Evolutionary conservation across 2,797 vertebrate genomes (phyloP).

Genomic region (Salmo trutta): DNA sequence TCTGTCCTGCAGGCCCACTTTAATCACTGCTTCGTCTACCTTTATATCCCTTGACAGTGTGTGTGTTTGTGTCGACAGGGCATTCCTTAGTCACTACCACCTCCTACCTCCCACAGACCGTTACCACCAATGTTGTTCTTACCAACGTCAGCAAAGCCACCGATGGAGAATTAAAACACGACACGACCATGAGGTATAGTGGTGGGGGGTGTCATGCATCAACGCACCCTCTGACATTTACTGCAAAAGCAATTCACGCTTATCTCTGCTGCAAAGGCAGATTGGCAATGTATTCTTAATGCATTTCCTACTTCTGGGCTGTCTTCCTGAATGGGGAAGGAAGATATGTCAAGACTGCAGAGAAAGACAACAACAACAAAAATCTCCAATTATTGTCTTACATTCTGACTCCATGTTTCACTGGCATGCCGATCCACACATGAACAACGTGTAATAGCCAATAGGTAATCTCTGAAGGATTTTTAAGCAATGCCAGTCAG

Average conservation of each 20-base stretch:
- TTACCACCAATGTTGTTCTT: neutral
- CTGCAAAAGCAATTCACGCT: neutral
- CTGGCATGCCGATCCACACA: neutral
- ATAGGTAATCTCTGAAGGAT: neutral
- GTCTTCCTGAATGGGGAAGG: neutral
- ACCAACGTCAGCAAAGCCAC: neutral
- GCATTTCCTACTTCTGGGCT: neutral
- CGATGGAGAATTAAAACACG: neutral
- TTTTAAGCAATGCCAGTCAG: neutral
- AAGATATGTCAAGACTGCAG: neutral
- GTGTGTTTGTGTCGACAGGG: neutral
- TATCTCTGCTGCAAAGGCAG: constrained; percentile 1
- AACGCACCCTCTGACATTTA: neutral
- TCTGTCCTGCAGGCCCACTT: neutral
- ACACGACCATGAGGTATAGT: neutral
- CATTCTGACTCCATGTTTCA: neutral
- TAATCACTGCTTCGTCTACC: neutral
- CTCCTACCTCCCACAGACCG: neutral
- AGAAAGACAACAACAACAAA: neutral
- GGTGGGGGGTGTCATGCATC: neutral
- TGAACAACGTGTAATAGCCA: neutral
- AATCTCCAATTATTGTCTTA: neutral
- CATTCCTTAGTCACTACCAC: neutral
- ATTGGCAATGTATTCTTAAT: neutral
- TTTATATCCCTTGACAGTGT: neutral